Evolutionary conservation across 2,113 vertebrate genomes (phyloP), one percentile per base, ranked within the genome.

Genomic region (Archilochus colubris): DNA sequence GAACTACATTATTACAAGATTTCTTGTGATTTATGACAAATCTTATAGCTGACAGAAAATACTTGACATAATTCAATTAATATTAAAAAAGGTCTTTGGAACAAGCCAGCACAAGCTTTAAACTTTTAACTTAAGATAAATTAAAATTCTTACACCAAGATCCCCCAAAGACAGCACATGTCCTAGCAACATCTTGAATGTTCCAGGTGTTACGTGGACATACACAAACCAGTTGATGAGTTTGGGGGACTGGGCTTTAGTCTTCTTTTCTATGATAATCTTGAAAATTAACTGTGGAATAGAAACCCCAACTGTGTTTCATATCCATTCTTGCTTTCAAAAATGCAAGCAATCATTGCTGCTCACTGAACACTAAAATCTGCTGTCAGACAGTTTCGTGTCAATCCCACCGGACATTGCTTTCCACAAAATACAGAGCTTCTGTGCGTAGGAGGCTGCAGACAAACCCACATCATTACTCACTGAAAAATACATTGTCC

Each of bases 11-110:
- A 94, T 93, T 90, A 95, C 88, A 94, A 86, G 90, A 93, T 94
- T 93, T 90, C 46, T 90, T 88, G 73, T 95, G 93, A 97, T 96
- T 96, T 95, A 96, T 92, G 82, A 84, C 81, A 95, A 88, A 96
- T 95, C 88, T 86, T 67, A 66, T 57, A 90, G 82, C 73, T 93
- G 93, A 95, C 91, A 96, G 92, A 96, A 93, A 94, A 96, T 88
- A 73, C 51, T 90, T 94, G 85, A 95, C 94, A 95, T 96, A 95
- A 96, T 91, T 96, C 94, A 90, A 68, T 91, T 90, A 91, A 91
- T 94, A 92, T 92, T 96, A 84, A 88, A 91, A 93, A 93, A 95
- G 57, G 46, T 59, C 77, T 82, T 82, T 54, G 79, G 69, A 88
- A 88, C 96, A 96, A 95, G 95, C 73, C 79, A 83, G 86, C 80